Evolutionary conservation across 2,113 vertebrate species (phyloP).

Genomic region (Paraplagusia blochii): DNA sequence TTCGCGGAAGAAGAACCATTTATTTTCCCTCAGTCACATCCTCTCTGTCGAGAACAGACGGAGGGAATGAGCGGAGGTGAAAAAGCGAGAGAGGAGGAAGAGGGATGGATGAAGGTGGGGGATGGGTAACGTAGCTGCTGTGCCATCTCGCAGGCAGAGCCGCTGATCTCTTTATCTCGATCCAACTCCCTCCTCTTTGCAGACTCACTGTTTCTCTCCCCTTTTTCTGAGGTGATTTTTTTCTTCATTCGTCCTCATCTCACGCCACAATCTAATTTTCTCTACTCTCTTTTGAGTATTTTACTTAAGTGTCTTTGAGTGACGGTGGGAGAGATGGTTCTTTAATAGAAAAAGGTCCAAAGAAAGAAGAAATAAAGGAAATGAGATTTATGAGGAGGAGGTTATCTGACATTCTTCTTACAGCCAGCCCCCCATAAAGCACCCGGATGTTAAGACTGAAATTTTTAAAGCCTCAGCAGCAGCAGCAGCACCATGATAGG

Average conservation of each 20-base stretch:
- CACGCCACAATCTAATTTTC: not conserved
- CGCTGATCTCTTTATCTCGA: conserved; percentile 49
- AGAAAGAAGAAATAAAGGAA: conserved; percentile 15
- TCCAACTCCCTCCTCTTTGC: conserved; percentile 19
- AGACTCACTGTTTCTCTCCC: not conserved
- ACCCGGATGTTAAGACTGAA: not conserved
- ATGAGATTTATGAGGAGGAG: conserved; percentile 36
- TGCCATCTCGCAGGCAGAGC: conserved; percentile 29
- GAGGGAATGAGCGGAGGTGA: conserved; percentile 18
- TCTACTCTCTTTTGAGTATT: no score
- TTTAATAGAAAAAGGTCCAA: conserved; percentile 13
- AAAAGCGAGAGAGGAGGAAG: conserved; percentile 3
- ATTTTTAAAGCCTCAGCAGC: not conserved
- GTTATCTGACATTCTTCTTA: conserved; percentile 46
- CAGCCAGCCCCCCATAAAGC: conserved; percentile 13
- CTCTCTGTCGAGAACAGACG: conserved; percentile 1
- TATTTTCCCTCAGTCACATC: conserved; percentile 33
- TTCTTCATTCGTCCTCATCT: not conserved
- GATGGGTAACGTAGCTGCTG: conserved; percentile 18
- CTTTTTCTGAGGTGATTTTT: not conserved
- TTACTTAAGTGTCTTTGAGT: no score
- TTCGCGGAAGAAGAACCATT: not conserved
- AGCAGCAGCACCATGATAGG: conserved; percentile 13
- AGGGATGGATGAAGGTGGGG: conserved; percentile 18
- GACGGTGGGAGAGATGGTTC: no score